A percentile compares a stretch with the other conserved stretches of the same genome.
Evolutionary conservation across 2,888 invertebrate genomes (phyloP).

Genomic region (Podotricha telesiphe): DNA sequence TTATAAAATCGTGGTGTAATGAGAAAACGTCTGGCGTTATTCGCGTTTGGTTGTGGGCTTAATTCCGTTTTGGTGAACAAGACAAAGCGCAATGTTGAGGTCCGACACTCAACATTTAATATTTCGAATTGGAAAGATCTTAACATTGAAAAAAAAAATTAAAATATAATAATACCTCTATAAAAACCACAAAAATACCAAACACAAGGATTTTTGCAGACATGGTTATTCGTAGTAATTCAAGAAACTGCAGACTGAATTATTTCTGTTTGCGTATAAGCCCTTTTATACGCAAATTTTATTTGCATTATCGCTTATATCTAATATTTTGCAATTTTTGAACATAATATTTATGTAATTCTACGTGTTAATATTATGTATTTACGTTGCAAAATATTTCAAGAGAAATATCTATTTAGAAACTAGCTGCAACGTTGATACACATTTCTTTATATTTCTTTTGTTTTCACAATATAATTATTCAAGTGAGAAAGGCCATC

Average conservation of each 20-base stretch:
- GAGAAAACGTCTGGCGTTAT: too few relatives aligned
- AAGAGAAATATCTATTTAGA: background rate
- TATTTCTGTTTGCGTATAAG: background rate
- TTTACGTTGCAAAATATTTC: background rate
- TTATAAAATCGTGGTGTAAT: too few relatives aligned
- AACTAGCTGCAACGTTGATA: too few relatives aligned
- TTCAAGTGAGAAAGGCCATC: too few relatives aligned
- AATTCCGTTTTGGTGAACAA: too few relatives aligned
- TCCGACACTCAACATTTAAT: too few relatives aligned
- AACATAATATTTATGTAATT: constrained; percentile 7
- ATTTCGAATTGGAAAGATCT: too few relatives aligned
- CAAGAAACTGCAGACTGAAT: background rate
- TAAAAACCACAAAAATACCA: background rate
- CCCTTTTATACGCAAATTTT: constrained; percentile 16
- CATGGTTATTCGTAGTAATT: background rate
- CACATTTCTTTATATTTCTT: too few relatives aligned
- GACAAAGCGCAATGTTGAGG: too few relatives aligned
- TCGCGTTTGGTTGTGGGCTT: too few relatives aligned
- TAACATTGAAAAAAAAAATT: too few relatives aligned
- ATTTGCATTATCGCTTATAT: constrained; percentile 10
- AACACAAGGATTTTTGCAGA: background rate
- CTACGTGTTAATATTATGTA: constrained; percentile 8
- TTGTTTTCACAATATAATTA: too few relatives aligned
- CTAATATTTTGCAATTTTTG: constrained; percentile 9
- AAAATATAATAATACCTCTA: background rate